Evolutionary conservation across 2,888 invertebrate species (phyloP), one percentile per base, ranked within the genome.

Genomic region (Teleogryllus oceanicus): DNA sequence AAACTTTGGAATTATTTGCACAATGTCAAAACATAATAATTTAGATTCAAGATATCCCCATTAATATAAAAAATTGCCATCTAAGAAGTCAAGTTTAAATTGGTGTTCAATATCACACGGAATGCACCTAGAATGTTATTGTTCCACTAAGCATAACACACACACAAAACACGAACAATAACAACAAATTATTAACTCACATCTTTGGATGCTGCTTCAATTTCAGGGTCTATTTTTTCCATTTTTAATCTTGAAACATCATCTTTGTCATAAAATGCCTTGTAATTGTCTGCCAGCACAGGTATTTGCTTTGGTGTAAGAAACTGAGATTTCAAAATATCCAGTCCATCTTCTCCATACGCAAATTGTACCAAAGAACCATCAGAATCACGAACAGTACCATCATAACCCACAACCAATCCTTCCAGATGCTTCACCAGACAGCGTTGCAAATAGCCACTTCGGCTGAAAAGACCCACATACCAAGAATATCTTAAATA

Each of bases 351-450:
- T 89, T 98, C 98, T 1, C 98, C 98, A 84, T 97, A 98, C 21
- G 93, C 89, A 87, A 96, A 97, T 90, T 94, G 99, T 79, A 99
- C 91, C 2, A 99, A 92, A 85, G 94, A 94, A 51, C 94, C 94
- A 87, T 99, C 99, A 81, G 95, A 93, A 86, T 99, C 99, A 82
- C 99, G 90, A 0, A 99, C 99, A 0, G 99, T 99, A 85, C 94
- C 89, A 87, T 99, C 99, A 86, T 99, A 99, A 80, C 92, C 91
- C 0, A 99, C 94, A 79, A 90, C 91, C n/a, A 99, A 87, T 10
- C 98, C 98, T 89, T 99, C 99, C 82, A 99, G 89, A 89, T 99
- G 98, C 87, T 99, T 99, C 81, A 99, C 95, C 12, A 99, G 89
- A 88, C 99, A 99, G 83, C 98, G 90, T 88, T 99, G 98, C 80